Conservation (phyloP, 2,888 invertebrate species). For the Trissonchulus sp. region DNA sequence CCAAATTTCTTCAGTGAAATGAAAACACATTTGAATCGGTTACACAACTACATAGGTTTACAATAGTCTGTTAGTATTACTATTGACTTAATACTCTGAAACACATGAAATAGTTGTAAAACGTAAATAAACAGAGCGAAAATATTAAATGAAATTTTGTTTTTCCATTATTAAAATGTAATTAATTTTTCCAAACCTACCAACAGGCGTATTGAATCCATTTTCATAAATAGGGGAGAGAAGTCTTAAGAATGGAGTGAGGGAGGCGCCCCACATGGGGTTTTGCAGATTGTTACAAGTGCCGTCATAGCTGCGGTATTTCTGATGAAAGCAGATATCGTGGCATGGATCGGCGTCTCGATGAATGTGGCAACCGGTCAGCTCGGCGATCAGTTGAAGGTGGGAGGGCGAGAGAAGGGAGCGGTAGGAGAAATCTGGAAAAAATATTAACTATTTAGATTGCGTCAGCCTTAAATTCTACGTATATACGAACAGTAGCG, state of each 20-base stretch:
- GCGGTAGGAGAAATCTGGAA: conserved; percentile 67
- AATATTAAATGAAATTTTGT: too few species aligned
- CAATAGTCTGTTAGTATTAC: too few species aligned
- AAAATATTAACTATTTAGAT: neutral
- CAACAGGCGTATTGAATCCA: conserved; percentile 88
- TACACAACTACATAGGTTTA: too few species aligned
- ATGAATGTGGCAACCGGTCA: conserved; percentile 70
- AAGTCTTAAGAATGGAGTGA: conserved; percentile 75
- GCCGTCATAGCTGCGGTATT: conserved; percentile 78
- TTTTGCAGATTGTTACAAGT: conserved; percentile 88
- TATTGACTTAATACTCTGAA: too few species aligned
- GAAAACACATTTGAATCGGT: too few species aligned
- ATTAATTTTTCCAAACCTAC: too few species aligned
- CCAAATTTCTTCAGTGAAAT: too few species aligned
- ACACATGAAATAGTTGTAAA: too few species aligned
- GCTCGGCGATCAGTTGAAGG: conserved; percentile 73
- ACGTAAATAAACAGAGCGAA: too few species aligned
- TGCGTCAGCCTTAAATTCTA: too few species aligned
- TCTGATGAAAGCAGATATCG: conserved; percentile 87
- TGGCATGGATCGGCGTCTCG: conserved; percentile 48
- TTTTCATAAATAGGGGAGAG: conserved; percentile 87
- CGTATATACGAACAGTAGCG: too few species aligned
- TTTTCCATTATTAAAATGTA: too few species aligned
- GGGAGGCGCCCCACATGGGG: conserved; percentile 72
- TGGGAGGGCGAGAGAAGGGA: conserved; percentile 76